Percentiles rank a stretch among this genome's conserved stretches.
Conservation (phyloP, 2,113 vertebrate genomes). For the Ibidorhyncha struthersii region DNA sequence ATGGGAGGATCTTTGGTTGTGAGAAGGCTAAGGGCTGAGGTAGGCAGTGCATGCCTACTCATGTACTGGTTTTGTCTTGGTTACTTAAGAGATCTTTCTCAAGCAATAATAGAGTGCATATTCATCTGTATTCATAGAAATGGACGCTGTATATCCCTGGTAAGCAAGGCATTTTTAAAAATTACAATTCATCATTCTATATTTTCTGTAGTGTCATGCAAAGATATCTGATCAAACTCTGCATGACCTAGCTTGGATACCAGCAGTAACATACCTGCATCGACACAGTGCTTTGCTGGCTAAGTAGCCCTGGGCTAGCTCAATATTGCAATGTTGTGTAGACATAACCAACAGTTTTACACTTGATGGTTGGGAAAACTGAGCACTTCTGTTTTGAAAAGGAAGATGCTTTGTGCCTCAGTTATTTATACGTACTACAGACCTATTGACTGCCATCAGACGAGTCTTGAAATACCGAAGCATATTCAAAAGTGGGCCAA, state of each 20-base stretch:
- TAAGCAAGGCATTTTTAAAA: not conserved
- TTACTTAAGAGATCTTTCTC: not conserved
- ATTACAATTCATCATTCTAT: not conserved
- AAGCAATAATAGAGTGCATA: not conserved
- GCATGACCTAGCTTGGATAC: not conserved
- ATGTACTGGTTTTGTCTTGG: not conserved
- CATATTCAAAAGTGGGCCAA: not conserved
- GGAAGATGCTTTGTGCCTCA: not conserved
- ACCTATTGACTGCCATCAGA: not conserved
- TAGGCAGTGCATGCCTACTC: not conserved
- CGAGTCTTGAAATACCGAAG: not conserved
- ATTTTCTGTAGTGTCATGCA: not conserved
- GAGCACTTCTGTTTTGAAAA: not conserved
- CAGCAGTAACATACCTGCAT: not conserved
- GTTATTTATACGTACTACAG: not conserved
- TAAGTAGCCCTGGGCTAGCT: not conserved
- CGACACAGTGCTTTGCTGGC: not conserved
- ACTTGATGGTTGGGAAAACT: not conserved
- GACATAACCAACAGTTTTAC: not conserved
- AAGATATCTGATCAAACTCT: not conserved
- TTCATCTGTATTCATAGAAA: not conserved
- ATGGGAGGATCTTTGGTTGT: not conserved
- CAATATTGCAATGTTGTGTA: not conserved
- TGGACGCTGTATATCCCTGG: not conserved
- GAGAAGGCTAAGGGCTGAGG: not conserved